Evolutionary conservation across 2,797 vertebrate genomes (phyloP).

Genomic region (Acropternis orthonyx): DNA sequence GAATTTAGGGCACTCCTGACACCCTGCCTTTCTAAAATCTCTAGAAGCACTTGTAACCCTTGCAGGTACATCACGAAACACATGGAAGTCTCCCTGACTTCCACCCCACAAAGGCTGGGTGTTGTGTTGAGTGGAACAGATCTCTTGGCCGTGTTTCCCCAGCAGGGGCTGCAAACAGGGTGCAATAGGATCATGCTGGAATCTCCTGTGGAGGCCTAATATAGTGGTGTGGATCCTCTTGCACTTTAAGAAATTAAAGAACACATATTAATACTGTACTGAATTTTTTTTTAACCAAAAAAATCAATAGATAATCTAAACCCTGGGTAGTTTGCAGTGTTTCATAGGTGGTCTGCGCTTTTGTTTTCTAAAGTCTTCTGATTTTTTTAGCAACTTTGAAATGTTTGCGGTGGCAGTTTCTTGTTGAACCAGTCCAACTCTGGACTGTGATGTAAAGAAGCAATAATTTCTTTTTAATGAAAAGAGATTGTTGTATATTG

Average conservation of each 20-base stretch:
- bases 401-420: neutral
- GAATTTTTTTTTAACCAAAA: neutral
- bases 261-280: neutral
- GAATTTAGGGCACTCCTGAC: neutral
- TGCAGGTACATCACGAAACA: neutral
- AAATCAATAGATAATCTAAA: neutral
- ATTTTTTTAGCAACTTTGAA: neutral
- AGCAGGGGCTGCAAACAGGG: neutral
- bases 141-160: rapidly evolving
- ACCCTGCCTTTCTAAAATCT: neutral
- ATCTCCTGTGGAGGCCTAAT: neutral
- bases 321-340: neutral
- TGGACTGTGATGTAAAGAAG: neutral
- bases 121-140: neutral
- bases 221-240: neutral
- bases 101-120: neutral
- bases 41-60: neutral
- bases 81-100: neutral
- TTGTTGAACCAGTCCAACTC: neutral
- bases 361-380: neutral
- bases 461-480: neutral
- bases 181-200: neutral
- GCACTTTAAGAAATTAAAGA: neutral
- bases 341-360: neutral
- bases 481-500: neutral